A percentile compares a stretch with the other conserved stretches of the same genome.
phyloP scores from a whole-genome alignment of 2,888 invertebrate genomes.

The Dusona sp. region DNA sequence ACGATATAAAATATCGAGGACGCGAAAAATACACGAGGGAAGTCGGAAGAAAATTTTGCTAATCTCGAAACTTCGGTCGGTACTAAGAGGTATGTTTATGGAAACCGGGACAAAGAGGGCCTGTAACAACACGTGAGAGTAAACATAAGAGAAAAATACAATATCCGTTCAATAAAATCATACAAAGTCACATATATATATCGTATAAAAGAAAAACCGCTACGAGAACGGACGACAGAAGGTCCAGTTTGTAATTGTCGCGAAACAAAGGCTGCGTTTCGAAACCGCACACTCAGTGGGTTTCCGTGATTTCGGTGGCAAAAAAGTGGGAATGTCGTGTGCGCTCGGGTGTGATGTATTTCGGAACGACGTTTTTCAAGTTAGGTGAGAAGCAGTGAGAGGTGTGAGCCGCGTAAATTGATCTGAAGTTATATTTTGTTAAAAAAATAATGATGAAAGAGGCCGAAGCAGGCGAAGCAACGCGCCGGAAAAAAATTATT shows the following conservation, averaged over 20 bases:
- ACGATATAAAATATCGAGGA: not conserved
- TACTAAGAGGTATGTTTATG: not conserved
- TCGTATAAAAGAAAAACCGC: too few species aligned
- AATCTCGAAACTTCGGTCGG: conserved; percentile 11
- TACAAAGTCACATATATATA: not conserved
- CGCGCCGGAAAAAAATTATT: not conserved
- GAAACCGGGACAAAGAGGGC: not conserved
- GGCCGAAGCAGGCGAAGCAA: too few species aligned
- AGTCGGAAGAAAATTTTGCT: not conserved
- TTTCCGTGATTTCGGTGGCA: not conserved
- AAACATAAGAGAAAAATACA: not conserved
- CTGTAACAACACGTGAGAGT: not conserved
- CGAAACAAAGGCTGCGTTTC: too few species aligned
- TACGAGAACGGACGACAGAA: too few species aligned
- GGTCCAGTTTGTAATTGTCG: too few species aligned
- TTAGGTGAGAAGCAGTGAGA: not conserved
- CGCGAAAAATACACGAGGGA: not conserved
- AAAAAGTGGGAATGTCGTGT: not conserved
- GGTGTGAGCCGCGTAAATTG: not conserved
- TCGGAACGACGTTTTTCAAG: not conserved
- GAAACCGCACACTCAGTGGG: too few species aligned
- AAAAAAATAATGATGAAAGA: too few species aligned
- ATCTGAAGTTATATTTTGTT: too few species aligned
- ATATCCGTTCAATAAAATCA: not conserved
- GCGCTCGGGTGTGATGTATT: not conserved